phyloP scores from a whole-genome alignment of 2,113 vertebrate genomes.

The Sisor rabdophorus region DNA sequence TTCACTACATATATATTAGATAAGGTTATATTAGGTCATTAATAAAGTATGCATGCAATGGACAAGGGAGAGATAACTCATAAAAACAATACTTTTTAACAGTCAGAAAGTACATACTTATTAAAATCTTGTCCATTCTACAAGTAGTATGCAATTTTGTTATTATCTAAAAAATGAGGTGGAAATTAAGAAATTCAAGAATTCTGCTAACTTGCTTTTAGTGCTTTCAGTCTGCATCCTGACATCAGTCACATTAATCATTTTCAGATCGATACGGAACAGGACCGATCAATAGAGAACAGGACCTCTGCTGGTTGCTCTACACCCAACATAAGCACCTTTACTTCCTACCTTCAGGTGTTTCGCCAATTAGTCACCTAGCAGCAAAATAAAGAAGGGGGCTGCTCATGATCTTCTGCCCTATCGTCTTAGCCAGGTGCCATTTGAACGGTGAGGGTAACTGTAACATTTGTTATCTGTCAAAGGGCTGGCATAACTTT shows the following conservation, averaged over 20 bases:
- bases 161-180: background rate
- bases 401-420: slow-evolving; percentile 37
- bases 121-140: too few relatives aligned
- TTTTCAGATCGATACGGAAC: slow-evolving; percentile 59
- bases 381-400: slow-evolving; percentile 14
- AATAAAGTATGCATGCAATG: too few relatives aligned
- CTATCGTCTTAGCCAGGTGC: slow-evolving; percentile 47
- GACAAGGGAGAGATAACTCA: too few relatives aligned
- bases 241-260: slow-evolving; percentile 43
- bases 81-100: too few relatives aligned
- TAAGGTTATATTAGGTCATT: too few relatives aligned
- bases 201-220: background rate
- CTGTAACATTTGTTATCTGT: slow-evolving; percentile 71
- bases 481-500: slow-evolving; percentile 66
- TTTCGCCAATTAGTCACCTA: slow-evolving; percentile 23
- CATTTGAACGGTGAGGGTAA: slow-evolving; percentile 63
- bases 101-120: too few relatives aligned
- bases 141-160: too few relatives aligned
- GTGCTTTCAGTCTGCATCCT: slow-evolving; percentile 29
- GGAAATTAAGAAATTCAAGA: slow-evolving; percentile 17
- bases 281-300: slow-evolving; percentile 57
- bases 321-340: slow-evolving; percentile 42
- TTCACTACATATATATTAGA: too few relatives aligned
- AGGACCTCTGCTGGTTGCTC: slow-evolving; percentile 27
- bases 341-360: background rate